Conservation (phyloP, 64 coral and sea anemone genomes). For the Montipora cactus region DNA sequence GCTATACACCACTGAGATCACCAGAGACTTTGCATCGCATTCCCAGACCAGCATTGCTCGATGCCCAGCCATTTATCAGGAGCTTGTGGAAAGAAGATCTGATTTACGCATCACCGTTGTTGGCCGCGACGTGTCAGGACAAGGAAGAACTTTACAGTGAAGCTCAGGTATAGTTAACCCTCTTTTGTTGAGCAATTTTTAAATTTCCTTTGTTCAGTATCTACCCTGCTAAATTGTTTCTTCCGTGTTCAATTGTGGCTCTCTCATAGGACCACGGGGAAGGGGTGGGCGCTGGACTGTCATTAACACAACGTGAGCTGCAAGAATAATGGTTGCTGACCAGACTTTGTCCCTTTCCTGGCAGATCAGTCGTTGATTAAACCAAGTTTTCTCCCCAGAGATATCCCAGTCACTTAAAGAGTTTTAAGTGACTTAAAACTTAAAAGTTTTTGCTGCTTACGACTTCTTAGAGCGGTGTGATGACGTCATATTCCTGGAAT, state of each 20-base stretch:
- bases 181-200: not conserved
- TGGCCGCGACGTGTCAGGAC: slow-evolving; percentile 5
- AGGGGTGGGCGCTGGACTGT: no score
- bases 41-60: not conserved
- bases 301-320: no score
- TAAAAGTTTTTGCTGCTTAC: slow-evolving; percentile 29
- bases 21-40: not conserved
- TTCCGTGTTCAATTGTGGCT: no score
- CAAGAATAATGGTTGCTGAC: no score
- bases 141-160: slow-evolving; percentile 15
- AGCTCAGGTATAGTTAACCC: not conserved
- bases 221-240: no score
- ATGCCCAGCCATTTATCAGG: slow-evolving; percentile 54
- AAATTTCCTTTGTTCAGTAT: no score
- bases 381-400: not conserved
- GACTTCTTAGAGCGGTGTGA: slow-evolving; percentile 31
- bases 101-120: slow-evolving; percentile 44
- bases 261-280: no score
- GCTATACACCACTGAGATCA: slow-evolving; percentile 39
- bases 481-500: slow-evolving; percentile 63
- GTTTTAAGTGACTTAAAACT: no score
- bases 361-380: no score
- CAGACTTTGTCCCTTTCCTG: no score
- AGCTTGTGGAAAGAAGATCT: slow-evolving; percentile 22
- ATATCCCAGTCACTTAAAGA: not conserved